Conservation (phyloP, 2,797 vertebrate species). For the Betta splendens region DNA sequence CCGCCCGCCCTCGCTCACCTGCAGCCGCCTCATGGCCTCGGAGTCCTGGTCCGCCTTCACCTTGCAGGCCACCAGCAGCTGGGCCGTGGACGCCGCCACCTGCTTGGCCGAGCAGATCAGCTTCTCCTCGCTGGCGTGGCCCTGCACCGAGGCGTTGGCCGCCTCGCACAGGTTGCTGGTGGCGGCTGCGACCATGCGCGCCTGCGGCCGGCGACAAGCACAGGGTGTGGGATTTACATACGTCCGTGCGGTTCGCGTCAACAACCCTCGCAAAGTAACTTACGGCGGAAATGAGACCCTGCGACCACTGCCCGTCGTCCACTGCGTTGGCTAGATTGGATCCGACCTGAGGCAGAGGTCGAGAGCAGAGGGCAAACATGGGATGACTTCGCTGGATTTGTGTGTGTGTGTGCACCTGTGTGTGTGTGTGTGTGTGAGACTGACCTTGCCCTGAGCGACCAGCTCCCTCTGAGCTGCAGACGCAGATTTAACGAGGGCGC, state of each 20-base stretch:
- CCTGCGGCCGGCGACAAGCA: conserved; percentile 72
- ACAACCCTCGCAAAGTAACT: conserved; percentile 64
- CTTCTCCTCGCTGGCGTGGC: conserved; percentile 98
- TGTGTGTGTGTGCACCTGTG: neutral
- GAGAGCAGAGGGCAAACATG: neutral
- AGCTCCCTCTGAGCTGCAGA: conserved; percentile 97
- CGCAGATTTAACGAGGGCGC: conserved; percentile 97
- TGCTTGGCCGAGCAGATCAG: conserved; percentile 99
- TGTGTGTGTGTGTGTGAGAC: conserved; percentile 49
- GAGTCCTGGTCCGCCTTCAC: conserved; percentile 97
- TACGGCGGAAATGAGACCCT: conserved; percentile 97
- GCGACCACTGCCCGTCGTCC: conserved; percentile 98
- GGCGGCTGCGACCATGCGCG: conserved; percentile 96
- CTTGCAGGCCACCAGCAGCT: conserved; percentile 97
- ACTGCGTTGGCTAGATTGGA: conserved; percentile 95
- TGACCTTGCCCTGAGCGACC: conserved; percentile 97
- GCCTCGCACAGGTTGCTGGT: conserved; percentile 98
- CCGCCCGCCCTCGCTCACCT: conserved; percentile 81
- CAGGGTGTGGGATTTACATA: neutral
- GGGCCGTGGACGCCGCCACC: conserved; percentile 96
- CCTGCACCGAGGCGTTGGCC: conserved; percentile 97
- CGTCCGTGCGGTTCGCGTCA: neutral
- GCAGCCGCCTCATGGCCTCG: conserved; percentile 96
- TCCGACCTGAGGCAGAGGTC: conserved; percentile 84
- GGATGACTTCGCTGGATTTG: neutral